Conservation (phyloP, 1,140 invertebrate species). For the Eupeodes corollae region DNA sequence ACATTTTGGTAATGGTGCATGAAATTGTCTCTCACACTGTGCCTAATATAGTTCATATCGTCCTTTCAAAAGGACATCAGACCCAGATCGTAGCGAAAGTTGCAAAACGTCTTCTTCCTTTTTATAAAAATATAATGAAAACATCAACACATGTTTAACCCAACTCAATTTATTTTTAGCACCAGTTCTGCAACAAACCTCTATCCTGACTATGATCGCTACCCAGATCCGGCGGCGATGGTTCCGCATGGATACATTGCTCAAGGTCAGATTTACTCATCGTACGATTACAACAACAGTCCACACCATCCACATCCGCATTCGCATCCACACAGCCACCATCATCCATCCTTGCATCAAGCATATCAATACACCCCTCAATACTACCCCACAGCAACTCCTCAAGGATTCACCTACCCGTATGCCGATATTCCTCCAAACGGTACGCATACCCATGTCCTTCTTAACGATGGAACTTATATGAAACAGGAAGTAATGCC, state of each 20-base stretch:
- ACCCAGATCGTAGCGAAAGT: too few species aligned
- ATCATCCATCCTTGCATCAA: constrained; percentile 6
- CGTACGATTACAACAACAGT: not conserved
- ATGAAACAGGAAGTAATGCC: constrained; percentile 11
- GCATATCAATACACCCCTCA: not conserved
- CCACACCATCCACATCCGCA: not conserved
- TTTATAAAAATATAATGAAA: too few species aligned
- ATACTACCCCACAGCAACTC: not conserved
- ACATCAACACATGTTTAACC: too few species aligned
- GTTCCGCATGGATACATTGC: too few species aligned
- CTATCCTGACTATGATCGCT: constrained; percentile 8
- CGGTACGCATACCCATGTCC: not conserved
- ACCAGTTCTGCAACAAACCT: constrained; percentile 16
- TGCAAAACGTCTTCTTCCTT: too few species aligned
- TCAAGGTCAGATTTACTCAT: not conserved
- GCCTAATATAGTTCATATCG: too few species aligned
- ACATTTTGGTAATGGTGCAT: too few species aligned
- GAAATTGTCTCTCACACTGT: too few species aligned
- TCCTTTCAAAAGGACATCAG: too few species aligned
- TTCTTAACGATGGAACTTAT: too few species aligned
- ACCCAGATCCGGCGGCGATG: too few species aligned
- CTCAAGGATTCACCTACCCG: not conserved
- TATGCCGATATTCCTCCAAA: not conserved
- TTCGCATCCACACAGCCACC: constrained; percentile 14
- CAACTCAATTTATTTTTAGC: constrained; percentile 2